Base-by-base conservation (phyloP, 1,140 invertebrate genomes). In the Anastrepha obliqua region DNA sequence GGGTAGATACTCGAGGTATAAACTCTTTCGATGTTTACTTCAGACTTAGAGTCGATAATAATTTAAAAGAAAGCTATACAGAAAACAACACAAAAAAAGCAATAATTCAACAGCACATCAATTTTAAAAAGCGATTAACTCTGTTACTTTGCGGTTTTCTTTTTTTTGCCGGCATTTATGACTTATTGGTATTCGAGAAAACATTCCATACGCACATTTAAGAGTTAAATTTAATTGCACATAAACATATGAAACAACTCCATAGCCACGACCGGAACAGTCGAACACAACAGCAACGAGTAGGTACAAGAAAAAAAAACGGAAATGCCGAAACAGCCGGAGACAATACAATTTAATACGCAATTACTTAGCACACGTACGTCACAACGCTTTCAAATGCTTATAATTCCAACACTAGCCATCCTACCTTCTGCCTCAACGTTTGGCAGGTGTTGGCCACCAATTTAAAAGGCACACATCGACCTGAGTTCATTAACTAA, bases 331-430 rank as follows among this genome's bases (percentile, higher is more conserved):
- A 81, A 81, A 29, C 74, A 55, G 17, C 29, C 5, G 42, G 44
- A 81, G 6, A 11, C 47, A 55, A 81, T 51, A n/a, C 51, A 55
- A 81, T 55, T 81, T 81, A 20, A 81, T 55, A 81, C 74, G 74
- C 74, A 81, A 51, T 81, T 51, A 55, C 17, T 81, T 81, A 13
- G 15, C 39, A 74, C 39, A 15, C 11, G 15, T 47, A 2, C n/a
- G 42, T 55, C 64, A 39, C 17, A 4, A 9, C 60, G 4, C 15
- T n/a, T 62, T 62, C 20, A 5, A 67, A 20, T 29, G 0, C 11
- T n/a, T 29, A 7, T 67, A 29, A 9, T 47, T 42, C 47, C 47
- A 55, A 51, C 74, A 51, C 74, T 20, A 81, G 20, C 47, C 47
- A 55, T 11, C 51, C 11, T 11, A 55, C 51, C 51, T 55, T 55